Percentiles rank a stretch among this genome's conserved stretches.
phyloP scores from a whole-genome alignment of 2,113 vertebrate species.

The Formicarius rufipectus region DNA sequence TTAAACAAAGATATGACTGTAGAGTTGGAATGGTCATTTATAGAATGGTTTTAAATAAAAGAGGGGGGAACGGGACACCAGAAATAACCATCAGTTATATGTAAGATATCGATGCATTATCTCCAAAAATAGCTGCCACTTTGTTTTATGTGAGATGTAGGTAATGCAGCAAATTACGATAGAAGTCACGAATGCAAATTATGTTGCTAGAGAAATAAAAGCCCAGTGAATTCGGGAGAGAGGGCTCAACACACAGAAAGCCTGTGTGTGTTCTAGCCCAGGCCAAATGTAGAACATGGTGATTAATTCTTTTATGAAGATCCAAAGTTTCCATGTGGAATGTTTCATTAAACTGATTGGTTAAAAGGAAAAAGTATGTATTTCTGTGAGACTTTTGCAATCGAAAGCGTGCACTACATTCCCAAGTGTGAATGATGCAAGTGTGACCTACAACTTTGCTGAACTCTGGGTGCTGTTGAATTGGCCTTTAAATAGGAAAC shows the following conservation, averaged over 20 bases:
- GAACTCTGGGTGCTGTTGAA: not conserved
- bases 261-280: not conserved
- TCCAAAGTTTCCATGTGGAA: not conserved
- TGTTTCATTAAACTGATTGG: not conserved
- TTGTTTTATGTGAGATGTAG: not conserved
- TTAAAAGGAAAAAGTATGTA: not conserved
- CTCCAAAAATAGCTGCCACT: not conserved
- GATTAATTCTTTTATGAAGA: not conserved
- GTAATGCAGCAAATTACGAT: not conserved
- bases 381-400: not conserved
- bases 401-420: not conserved
- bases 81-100: not conserved
- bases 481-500: not conserved
- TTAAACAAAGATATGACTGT: not conserved
- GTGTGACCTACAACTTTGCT: not conserved
- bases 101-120: accelerated
- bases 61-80: accelerated
- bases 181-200: not conserved
- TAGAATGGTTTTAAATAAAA: not conserved
- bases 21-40: not conserved
- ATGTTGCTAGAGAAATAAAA: not conserved
- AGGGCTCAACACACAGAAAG: not conserved
- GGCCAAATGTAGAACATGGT: not conserved
- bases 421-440: not conserved
- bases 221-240: not conserved